Evolutionary conservation across 2,888 invertebrate species (phyloP).

Genomic region (Nomada fucata): DNA sequence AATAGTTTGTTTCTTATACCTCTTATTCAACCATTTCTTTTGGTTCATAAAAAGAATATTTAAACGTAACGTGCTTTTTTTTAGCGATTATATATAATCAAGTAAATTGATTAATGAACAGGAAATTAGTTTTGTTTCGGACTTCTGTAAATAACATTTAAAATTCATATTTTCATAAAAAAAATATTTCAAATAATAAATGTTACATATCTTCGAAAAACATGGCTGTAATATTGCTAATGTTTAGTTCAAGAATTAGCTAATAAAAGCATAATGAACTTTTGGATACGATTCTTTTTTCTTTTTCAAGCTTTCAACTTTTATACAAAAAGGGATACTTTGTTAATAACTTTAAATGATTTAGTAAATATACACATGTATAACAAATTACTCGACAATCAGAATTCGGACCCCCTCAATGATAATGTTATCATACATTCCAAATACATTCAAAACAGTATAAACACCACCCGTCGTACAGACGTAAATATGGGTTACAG

Average conservation of each 20-base stretch:
- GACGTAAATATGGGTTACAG: constrained; percentile 42
- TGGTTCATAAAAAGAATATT: constrained; percentile 11
- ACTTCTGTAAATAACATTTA: constrained; percentile 1
- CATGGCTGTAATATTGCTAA: constrained; percentile 7
- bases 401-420: constrained; percentile 65
- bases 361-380: constrained; percentile 16
- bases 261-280: constrained; percentile 11
- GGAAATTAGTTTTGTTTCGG: constrained; percentile 4
- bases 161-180: constrained; percentile 1
- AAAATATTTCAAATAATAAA: constrained; percentile 18
- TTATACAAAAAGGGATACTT: not conserved
- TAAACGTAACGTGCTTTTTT: constrained; percentile 2
- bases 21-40: constrained; percentile 9
- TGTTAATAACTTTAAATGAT: constrained; percentile 24
- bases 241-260: constrained; percentile 7
- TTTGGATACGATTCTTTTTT: constrained; percentile 14
- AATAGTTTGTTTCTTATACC: constrained; percentile 42
- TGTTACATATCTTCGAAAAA: constrained; percentile 6
- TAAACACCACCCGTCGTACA: constrained; percentile 58
- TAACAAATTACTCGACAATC: constrained; percentile 55
- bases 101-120: too few relatives aligned
- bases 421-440: constrained; percentile 59
- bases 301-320: constrained; percentile 10
- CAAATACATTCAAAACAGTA: constrained; percentile 66
- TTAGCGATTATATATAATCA: not conserved